A percentile compares a stretch with the other conserved stretches of the same genome.
Evolutionary conservation across 2,113 vertebrate species (phyloP).

Genomic region (Myotis yumanensis): DNA sequence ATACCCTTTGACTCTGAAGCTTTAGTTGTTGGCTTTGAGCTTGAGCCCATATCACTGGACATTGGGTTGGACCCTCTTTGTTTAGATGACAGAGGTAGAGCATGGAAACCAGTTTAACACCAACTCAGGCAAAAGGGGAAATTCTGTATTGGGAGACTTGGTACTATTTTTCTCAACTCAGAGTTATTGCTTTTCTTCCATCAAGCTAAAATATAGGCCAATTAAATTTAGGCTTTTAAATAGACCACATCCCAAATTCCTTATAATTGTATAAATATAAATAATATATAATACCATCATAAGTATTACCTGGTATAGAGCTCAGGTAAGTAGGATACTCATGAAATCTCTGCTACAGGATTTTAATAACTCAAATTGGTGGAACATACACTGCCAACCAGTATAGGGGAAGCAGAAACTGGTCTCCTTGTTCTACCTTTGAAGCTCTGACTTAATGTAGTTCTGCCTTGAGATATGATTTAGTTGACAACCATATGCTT

Average conservation of each 20-base stretch:
- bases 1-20: neutral
- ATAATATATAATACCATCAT: neutral
- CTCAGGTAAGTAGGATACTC: neutral
- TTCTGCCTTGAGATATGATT: neutral
- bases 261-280: conserved; percentile 47
- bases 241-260: conserved; percentile 20
- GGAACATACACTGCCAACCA: neutral
- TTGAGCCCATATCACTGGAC: neutral
- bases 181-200: neutral
- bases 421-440: neutral
- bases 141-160: neutral
- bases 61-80: neutral
- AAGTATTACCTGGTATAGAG: neutral
- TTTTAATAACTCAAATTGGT: conserved; percentile 33
- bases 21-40: neutral
- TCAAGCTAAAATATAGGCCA: conserved; percentile 43
- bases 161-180: conserved; percentile 33
- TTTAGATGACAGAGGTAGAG: neutral
- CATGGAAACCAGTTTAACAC: neutral
- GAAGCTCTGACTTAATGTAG: neutral
- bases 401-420: neutral
- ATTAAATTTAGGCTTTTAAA: conserved; percentile 61
- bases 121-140: neutral
- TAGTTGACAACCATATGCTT: neutral
- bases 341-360: conserved; percentile 8